phyloP scores from a whole-genome alignment of 2,888 invertebrate species.

The Iphiclides podalirius region DNA sequence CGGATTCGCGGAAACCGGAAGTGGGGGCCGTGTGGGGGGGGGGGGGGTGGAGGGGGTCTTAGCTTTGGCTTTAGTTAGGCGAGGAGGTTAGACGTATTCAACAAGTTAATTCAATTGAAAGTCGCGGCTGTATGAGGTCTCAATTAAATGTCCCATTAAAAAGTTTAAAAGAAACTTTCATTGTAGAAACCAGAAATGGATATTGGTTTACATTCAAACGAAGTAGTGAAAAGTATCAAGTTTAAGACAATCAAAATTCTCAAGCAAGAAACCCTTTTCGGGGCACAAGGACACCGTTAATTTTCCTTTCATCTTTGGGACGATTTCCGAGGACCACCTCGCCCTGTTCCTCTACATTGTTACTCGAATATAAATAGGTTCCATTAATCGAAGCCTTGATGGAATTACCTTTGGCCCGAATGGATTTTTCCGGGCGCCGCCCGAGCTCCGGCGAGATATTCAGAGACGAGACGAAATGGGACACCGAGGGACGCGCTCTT shows the following conservation, averaged over 20 bases:
- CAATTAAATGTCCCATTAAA: too few relatives aligned
- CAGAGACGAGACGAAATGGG: conserved; percentile 3
- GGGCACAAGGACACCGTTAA: too few relatives aligned
- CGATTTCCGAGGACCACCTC: background rate
- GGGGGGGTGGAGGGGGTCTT: background rate
- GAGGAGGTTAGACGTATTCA: background rate
- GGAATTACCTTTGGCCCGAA: conserved; percentile 17
- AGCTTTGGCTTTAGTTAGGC: too few relatives aligned
- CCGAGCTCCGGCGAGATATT: conserved; percentile 2
- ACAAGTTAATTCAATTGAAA: conserved; percentile 3
- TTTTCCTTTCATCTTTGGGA: too few relatives aligned
- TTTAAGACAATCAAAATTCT: too few relatives aligned
- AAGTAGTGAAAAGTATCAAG: too few relatives aligned
- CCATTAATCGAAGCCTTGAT: conserved; percentile 20
- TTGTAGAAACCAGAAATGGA: too few relatives aligned
- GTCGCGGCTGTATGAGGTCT: background rate
- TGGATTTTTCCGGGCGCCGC: conserved; percentile 9
- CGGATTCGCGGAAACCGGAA: background rate
- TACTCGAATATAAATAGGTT: conserved; percentile 16
- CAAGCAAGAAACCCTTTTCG: too few relatives aligned
- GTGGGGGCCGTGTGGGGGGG: background rate
- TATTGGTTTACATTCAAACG: too few relatives aligned
- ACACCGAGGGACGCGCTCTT: conserved; percentile 4
- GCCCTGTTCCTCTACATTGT: too few relatives aligned
- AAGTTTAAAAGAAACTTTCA: too few relatives aligned